These are phyloP conservation scores for Rhagium mordax DNA, from an alignment of 2,888 invertebrate species.

Conservation along the genomic window DNA sequence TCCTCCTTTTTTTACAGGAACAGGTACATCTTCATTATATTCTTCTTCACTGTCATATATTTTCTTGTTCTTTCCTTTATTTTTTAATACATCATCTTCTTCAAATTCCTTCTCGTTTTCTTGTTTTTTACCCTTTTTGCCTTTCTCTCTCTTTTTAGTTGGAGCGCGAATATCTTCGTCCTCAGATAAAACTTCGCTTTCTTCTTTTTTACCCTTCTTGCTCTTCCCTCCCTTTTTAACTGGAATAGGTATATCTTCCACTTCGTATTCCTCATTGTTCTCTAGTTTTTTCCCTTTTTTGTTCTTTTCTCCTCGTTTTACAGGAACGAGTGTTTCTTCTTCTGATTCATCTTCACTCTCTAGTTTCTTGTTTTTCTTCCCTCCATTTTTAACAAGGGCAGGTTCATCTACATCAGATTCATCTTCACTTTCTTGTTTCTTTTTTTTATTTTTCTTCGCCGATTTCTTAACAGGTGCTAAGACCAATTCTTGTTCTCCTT, in stretches of 20 bases:
- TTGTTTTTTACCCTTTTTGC: conserved; percentile 22
- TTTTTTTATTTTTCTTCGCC: conserved; percentile 66
- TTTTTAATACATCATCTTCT: conserved; percentile 28
- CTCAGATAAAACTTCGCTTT: conserved; percentile 24
- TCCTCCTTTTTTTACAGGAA: conserved; percentile 15
- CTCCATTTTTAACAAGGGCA: conserved; percentile 23
- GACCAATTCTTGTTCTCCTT: conserved; percentile 54
- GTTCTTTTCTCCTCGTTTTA: conserved; percentile 34
- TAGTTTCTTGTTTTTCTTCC: conserved; percentile 37
- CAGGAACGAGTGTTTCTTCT: conserved; percentile 35
- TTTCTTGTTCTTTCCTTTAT: conserved; percentile 22
- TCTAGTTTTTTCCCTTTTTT: conserved; percentile 22
- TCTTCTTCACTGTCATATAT: conserved; percentile 18
- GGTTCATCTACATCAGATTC: conserved; percentile 64
- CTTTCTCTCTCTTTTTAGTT: conserved; percentile 33
- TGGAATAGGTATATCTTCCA: conserved; percentile 39
- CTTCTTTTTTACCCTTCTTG: conserved; percentile 25
- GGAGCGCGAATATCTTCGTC: conserved; percentile 39
- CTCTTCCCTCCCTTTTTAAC: conserved; percentile 35
- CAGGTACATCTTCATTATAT: neutral
- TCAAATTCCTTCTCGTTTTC: conserved; percentile 32
- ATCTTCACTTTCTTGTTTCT: conserved; percentile 40
- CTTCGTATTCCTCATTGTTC: conserved; percentile 25
- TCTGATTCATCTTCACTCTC: conserved; percentile 37
- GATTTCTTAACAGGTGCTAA: conserved; percentile 36